Percentiles rank a stretch among this genome's conserved stretches.
These are phyloP conservation scores for Pseudopodoces humilis DNA, from an alignment of 2,113 vertebrate genomes.

Conservation along the genomic window DNA sequence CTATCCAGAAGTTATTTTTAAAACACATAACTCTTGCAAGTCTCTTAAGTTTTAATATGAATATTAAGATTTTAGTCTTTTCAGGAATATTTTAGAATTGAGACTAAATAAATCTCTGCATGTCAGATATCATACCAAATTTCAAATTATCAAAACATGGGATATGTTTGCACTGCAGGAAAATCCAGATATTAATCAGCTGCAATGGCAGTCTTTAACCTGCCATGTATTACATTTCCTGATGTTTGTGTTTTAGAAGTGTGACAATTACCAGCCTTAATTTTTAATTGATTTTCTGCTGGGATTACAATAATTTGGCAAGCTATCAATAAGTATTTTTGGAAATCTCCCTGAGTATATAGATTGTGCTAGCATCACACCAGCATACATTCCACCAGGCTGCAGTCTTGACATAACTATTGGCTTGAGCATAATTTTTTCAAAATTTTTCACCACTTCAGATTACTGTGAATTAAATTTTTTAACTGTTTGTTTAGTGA, in stretches of 20 bases:
- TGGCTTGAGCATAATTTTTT: not conserved
- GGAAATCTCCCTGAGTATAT: not conserved
- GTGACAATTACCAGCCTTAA: not conserved
- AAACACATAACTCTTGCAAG: not conserved
- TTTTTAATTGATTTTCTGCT: not conserved
- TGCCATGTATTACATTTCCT: not conserved
- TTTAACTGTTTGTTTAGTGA: not conserved
- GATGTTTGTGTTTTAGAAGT: not conserved
- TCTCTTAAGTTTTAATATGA: not conserved
- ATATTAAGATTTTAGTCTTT: not conserved
- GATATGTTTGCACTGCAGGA: not conserved
- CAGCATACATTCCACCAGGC: not conserved
- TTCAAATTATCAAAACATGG: not conserved
- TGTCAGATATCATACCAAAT: not conserved
- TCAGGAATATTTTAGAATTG: not conserved
- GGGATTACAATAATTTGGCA: not conserved
- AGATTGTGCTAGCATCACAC: not conserved
- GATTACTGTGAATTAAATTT: not conserved
- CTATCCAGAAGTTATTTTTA: not conserved
- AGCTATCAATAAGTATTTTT: not conserved
- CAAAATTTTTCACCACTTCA: not conserved
- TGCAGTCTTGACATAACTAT: not conserved
- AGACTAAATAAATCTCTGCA: not conserved
- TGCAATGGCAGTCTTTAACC: not conserved
- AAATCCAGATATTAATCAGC: conserved; percentile 3